A percentile compares a stretch with the other conserved stretches of the same genome.
Conservation (phyloP, 1,140 invertebrate genomes). For the Holcopasites calliopsidis region DNA sequence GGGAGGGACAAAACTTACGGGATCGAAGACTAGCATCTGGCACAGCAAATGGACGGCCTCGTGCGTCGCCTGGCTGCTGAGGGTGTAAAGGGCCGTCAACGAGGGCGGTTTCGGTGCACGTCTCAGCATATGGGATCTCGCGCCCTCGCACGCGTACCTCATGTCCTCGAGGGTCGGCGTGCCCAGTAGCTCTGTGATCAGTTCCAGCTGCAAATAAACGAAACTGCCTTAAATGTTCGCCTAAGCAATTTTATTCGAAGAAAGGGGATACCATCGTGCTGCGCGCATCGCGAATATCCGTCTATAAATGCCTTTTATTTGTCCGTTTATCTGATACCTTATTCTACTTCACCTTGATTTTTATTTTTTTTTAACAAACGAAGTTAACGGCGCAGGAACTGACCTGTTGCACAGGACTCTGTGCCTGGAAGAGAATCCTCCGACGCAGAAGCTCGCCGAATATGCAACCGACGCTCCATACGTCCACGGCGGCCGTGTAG, state of each 20-base stretch:
- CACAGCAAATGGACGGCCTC: slow-evolving; percentile 98
- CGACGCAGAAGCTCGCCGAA: slow-evolving; percentile 97
- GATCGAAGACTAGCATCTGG: slow-evolving; percentile 99
- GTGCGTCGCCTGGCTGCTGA: slow-evolving; percentile 95
- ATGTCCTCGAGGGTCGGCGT: slow-evolving; percentile 98
- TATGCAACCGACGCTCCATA: slow-evolving; percentile 99
- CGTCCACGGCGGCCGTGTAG: slow-evolving; percentile 97
- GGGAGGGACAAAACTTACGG: slow-evolving; percentile 84
- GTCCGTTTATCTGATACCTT: too few species aligned
- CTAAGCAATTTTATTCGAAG: not conserved
- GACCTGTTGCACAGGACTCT: slow-evolving; percentile 96
- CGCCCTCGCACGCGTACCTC: slow-evolving; percentile 97
- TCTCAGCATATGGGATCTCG: slow-evolving; percentile 94
- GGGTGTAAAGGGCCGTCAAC: slow-evolving; percentile 93
- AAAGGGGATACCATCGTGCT: too few species aligned
- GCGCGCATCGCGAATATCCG: too few species aligned
- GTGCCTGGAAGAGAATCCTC: slow-evolving; percentile 98
- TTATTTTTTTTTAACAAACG: too few species aligned
- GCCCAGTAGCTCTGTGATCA: slow-evolving; percentile 97
- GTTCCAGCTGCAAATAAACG: slow-evolving; percentile 87
- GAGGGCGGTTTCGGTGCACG: slow-evolving; percentile 93
- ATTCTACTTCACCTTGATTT: too few species aligned
- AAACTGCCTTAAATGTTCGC: slow-evolving; percentile 15
- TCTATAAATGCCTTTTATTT: too few species aligned
- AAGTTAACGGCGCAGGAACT: slow-evolving; percentile 21